phyloP scores from a whole-genome alignment of 2,113 vertebrate species.

The Platycercus adscitus region DNA sequence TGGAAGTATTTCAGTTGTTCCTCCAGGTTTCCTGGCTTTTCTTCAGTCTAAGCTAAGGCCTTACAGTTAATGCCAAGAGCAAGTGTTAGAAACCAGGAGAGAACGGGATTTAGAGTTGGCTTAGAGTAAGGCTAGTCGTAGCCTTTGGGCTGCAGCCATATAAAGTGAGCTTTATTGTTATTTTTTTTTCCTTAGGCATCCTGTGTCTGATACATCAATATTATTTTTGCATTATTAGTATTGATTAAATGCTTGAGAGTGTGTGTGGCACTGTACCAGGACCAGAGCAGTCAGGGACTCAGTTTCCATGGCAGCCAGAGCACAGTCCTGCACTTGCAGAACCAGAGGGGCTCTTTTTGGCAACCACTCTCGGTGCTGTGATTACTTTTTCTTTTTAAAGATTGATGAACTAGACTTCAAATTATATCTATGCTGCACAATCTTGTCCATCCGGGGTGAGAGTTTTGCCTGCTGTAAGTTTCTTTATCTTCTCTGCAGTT shows the following conservation, averaged over 20 bases:
- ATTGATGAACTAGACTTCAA: too few species aligned
- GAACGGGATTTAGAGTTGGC: background rate
- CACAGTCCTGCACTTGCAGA: conserved; percentile 48
- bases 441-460: background rate
- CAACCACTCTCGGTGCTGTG: background rate
- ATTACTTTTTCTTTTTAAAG: conserved; percentile 30
- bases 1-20: background rate
- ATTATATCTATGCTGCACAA: background rate
- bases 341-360: conserved; percentile 36
- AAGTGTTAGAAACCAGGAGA: background rate
- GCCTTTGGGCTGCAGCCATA: background rate
- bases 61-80: background rate
- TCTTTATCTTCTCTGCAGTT: background rate
- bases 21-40: background rate
- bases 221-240: conserved; percentile 52
- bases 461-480: conserved; percentile 42
- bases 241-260: conserved; percentile 48
- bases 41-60: background rate
- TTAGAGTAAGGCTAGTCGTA: background rate
- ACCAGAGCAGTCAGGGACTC: conserved; percentile 13
- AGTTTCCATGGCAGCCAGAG: conserved; percentile 60
- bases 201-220: background rate
- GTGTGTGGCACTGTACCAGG: conserved; percentile 55
- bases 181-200: background rate
- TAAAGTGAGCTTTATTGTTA: background rate